Evolutionary conservation across 2,888 invertebrate genomes (phyloP), one percentile per base, ranked within the genome.

Genomic region (Pseudococcus longispinus): DNA sequence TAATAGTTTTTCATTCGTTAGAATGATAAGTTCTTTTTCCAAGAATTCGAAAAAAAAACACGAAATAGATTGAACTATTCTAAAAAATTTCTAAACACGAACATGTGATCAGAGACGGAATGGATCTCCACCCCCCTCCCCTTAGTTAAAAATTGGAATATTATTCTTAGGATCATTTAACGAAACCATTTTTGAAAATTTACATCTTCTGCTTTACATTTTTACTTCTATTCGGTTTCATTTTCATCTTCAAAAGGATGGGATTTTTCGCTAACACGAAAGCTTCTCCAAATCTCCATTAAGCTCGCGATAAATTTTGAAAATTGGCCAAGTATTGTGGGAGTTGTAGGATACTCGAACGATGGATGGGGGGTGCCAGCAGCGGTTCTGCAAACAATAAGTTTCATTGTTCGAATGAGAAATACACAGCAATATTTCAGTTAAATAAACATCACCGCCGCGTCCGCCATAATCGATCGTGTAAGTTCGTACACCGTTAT

Each of bases 371-470:
- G 15, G n/a, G 51, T 5, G 15, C 46, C 46, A n/a, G 55, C 55
- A 3, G 23, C 23, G n/a, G 60, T 60, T 70, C 29, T 29, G 70
- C 70, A 70, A 70, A 70, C 70, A 70, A 70, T 70, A 60, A 60
- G 23, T 70, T 70, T 70, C 32, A 70, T 70, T 70, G 70, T 70
- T 70, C 70, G 70, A 70, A 70, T 32, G 70, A 70, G 29, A 70
- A 29, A 70, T 60, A 60, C 60, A 60, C 60, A 37, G 37, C 37
- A 55, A 23, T 32, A 70, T 70, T 70, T 70, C 29, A 70, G 70
- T 70, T 29, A 70, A 70, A 70, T 70, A 70, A 70, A 70, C 70
- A 70, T 29, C 70, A 70, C 26, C 65, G n/a, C 15, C 46, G 32
- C 44, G 13, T 55, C 55, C 55, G 23, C 60, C 60, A 23, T 32